Percentiles rank a stretch among this genome's conserved stretches.
Evolutionary conservation across 1,140 invertebrate species (phyloP).

Genomic region (Drosophila setifemur): DNA sequence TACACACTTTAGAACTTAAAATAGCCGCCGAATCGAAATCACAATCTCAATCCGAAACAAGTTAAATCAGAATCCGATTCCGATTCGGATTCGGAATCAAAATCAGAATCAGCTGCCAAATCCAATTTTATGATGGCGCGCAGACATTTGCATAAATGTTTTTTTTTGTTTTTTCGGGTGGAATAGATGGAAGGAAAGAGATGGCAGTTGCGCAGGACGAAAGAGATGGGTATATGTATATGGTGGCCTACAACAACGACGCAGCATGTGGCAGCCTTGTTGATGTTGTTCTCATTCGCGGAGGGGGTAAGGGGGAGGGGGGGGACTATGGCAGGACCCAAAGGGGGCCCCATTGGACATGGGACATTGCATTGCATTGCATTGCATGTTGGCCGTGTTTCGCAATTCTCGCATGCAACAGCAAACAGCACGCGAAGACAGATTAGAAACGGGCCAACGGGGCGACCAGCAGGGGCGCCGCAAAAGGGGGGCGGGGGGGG

Average conservation of each 20-base stretch:
- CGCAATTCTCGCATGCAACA: conserved; percentile 70
- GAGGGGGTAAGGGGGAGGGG: background rate
- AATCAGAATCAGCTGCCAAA: conserved; percentile 66
- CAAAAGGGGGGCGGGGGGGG: background rate
- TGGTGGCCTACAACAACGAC: conserved; percentile 20
- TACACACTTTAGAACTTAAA: conserved; percentile 49
- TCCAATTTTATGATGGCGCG: conserved; percentile 77
- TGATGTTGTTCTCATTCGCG: conserved; percentile 54
- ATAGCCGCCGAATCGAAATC: conserved; percentile 45
- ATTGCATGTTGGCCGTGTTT: conserved; percentile 73
- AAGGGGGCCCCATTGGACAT: conserved; percentile 3
- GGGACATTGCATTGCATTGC: conserved; percentile 34
- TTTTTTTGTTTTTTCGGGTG: too few relatives aligned
- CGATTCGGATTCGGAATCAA: conserved; percentile 17
- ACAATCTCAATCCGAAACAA: conserved; percentile 19
- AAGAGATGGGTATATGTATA: conserved; percentile 40
- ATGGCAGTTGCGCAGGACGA: conserved; percentile 5
- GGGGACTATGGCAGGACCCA: too few relatives aligned
- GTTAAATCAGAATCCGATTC: conserved; percentile 24
- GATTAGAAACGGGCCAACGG: conserved; percentile 66
- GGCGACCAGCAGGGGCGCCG: conserved; percentile 14
- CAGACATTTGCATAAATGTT: conserved; percentile 71
- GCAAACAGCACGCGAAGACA: conserved; percentile 77
- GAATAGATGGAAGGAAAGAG: conserved; percentile 3
- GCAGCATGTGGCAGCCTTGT: conserved; percentile 71